These are phyloP conservation scores for Sebastiscus albofasciatus DNA, from an alignment of 2,797 vertebrate genomes.

Conservation along the genomic window DNA sequence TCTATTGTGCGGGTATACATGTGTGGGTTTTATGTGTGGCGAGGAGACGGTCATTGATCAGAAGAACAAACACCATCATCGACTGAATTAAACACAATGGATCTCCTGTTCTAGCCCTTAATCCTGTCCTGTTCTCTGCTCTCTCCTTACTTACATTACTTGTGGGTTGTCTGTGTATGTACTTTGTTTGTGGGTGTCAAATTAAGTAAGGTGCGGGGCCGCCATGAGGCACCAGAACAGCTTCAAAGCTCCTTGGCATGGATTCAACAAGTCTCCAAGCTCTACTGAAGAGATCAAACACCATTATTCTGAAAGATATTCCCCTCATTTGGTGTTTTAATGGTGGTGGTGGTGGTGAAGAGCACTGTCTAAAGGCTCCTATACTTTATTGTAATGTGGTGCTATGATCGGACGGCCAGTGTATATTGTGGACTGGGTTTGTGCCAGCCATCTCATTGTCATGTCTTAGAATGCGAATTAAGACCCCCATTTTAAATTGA, in stretches of 20 bases:
- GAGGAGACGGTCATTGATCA: constrained; percentile 45
- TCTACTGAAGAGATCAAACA: not conserved
- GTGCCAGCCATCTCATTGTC: not conserved
- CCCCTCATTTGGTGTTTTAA: not conserved
- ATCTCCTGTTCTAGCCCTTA: constrained; percentile 13
- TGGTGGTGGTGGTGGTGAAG: not conserved
- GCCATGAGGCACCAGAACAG: not conserved
- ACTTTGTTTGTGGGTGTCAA: constrained; percentile 1
- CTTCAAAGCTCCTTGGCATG: not conserved
- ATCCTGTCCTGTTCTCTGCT: not conserved
- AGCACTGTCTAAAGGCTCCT: not conserved
- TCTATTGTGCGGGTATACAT: not conserved
- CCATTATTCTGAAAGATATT: not conserved
- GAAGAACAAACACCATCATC: constrained; percentile 50
- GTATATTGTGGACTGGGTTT: too few relatives aligned
- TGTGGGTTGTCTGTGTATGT: not conserved
- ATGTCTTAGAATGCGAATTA: not conserved
- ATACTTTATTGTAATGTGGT: not conserved
- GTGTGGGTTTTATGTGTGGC: constrained; percentile 1
- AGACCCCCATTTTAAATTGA: too few relatives aligned
- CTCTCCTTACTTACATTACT: not conserved
- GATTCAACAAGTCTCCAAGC: not conserved
- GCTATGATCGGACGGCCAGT: not conserved
- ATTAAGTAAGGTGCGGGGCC: not conserved
- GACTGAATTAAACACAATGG: constrained; percentile 37